phyloP scores from a whole-genome alignment of 2,888 invertebrate genomes.

The Ormyrus pomaceus region DNA sequence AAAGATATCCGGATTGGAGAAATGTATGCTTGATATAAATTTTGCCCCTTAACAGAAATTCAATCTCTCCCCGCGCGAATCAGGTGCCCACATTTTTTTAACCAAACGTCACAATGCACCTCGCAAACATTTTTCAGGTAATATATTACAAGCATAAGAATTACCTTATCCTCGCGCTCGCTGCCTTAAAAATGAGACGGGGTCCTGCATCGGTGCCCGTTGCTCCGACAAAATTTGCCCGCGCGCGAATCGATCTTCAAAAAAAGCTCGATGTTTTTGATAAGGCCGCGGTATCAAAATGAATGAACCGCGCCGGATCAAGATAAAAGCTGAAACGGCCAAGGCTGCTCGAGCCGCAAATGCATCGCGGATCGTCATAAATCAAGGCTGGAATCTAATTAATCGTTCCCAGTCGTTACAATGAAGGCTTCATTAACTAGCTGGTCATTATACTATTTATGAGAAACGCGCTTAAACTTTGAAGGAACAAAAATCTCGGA shows the following conservation, averaged over 20 bases:
- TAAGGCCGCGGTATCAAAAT: slow-evolving; percentile 3
- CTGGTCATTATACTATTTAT: slow-evolving; percentile 67
- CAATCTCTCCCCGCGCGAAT: no score
- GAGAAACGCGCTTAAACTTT: slow-evolving; percentile 49
- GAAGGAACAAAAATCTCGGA: no score
- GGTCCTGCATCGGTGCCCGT: not conserved
- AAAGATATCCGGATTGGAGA: no score
- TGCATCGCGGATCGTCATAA: slow-evolving; percentile 65
- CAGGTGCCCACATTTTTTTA: no score
- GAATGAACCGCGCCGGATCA: not conserved
- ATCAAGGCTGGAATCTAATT: slow-evolving; percentile 71
- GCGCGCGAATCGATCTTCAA: not conserved
- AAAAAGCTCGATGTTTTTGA: not conserved
- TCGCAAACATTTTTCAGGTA: no score
- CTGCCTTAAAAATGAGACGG: not conserved
- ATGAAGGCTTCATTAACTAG: slow-evolving; percentile 69
- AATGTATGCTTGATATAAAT: no score
- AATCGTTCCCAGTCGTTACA: slow-evolving; percentile 67
- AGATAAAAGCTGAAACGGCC: not conserved
- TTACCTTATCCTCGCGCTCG: no score
- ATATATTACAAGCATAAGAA: no score
- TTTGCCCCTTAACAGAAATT: no score
- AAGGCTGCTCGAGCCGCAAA: slow-evolving; percentile 47
- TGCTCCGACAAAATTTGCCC: no score
- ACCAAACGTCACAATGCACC: no score